Conservation (phyloP, 2,888 invertebrate genomes). For the Gisinianus flammeolus region DNA sequence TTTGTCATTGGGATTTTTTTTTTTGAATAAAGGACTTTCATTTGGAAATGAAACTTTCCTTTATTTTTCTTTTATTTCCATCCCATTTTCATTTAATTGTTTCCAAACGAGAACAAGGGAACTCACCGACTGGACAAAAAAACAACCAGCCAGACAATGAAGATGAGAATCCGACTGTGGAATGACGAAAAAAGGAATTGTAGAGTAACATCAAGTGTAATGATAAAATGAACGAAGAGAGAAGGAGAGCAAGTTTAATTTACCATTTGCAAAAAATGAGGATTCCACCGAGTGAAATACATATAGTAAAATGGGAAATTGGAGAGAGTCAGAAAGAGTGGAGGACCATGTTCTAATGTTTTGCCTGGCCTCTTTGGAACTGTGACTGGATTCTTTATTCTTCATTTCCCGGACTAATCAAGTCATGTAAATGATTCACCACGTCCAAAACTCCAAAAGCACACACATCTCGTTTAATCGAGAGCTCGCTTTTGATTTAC, state of each 20-base stretch:
- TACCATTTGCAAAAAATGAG: not conserved
- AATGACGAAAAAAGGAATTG: not conserved
- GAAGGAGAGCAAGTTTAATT: not conserved
- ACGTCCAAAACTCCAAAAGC: not conserved
- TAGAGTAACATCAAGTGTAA: not conserved
- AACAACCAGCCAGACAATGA: not conserved
- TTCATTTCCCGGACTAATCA: not conserved
- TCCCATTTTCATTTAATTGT: not conserved
- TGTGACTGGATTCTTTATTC: not conserved
- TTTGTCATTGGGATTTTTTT: not conserved
- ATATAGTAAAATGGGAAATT: not conserved
- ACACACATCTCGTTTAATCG: not conserved
- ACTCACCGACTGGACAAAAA: not conserved
- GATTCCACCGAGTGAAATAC: not conserved
- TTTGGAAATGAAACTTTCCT: not conserved
- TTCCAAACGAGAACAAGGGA: not conserved
- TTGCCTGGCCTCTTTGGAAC: not conserved
- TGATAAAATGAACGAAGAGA: not conserved
- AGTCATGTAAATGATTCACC: conserved; percentile 8
- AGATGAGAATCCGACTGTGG: not conserved
- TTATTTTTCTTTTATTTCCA: not conserved
- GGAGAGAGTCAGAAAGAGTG: not conserved
- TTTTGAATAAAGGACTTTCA: not conserved
- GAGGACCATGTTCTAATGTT: not conserved
- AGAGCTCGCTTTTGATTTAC: not conserved